Evolutionary conservation across 1,140 invertebrate genomes (phyloP).

Genomic region (Drosophila bocqueti): DNA sequence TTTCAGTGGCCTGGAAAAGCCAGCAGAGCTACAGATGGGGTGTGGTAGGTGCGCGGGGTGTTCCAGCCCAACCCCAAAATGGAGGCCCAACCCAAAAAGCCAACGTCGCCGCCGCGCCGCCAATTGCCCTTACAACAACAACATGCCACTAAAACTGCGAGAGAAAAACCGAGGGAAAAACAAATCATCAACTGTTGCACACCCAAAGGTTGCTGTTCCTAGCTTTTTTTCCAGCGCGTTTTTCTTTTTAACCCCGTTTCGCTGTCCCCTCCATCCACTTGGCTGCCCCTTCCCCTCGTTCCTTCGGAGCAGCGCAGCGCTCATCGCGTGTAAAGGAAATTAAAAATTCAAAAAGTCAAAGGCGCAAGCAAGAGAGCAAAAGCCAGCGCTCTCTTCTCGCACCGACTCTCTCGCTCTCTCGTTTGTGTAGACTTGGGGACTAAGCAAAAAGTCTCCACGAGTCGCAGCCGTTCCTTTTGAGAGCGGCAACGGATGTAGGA

Average conservation of each 20-base stretch:
- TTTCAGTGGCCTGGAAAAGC: constrained; percentile 37
- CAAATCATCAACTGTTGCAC: constrained; percentile 59
- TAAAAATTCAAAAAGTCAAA: constrained; percentile 83
- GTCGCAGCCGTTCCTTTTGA: constrained; percentile 64
- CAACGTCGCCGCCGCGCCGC: constrained; percentile 30
- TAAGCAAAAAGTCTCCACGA: constrained; percentile 49
- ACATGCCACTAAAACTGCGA: background rate
- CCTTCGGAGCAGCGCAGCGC: constrained; percentile 9
- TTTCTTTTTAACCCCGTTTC: constrained; percentile 83
- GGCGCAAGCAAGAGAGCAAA: constrained; percentile 65
- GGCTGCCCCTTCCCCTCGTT: constrained; percentile 1
- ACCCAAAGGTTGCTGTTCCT: constrained; percentile 73
- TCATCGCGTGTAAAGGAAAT: constrained; percentile 78
- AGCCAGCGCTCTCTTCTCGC: constrained; percentile 8
- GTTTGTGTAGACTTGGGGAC: constrained; percentile 70
- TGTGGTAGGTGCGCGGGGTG: constrained; percentile 29
- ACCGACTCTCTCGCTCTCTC: constrained; percentile 13
- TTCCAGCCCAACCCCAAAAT: constrained; percentile 60
- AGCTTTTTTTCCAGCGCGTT: constrained; percentile 79
- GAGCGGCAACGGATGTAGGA: constrained; percentile 78
- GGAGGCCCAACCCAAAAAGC: constrained; percentile 66
- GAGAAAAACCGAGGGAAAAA: constrained; percentile 37
- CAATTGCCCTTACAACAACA: constrained; percentile 70
- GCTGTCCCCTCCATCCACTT: constrained; percentile 51
- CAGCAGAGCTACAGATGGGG: constrained; percentile 54